phyloP scores from a whole-genome alignment of 2,888 invertebrate genomes.

The Drosophila quinaria region DNA sequence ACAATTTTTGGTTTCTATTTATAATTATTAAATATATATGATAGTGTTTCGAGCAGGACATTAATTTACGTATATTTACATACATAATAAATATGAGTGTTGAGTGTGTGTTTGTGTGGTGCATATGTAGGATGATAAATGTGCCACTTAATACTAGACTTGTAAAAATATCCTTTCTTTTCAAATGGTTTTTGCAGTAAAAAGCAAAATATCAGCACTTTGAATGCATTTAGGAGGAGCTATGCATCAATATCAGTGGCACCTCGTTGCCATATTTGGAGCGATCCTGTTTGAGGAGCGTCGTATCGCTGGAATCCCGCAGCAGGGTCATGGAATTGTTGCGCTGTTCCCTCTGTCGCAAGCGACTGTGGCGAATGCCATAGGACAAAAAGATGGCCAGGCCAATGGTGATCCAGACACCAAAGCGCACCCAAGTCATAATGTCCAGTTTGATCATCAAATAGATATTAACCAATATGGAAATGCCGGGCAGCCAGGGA shows the following conservation, averaged over 20 bases:
- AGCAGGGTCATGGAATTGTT: slow-evolving; percentile 57
- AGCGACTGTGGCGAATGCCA: slow-evolving; percentile 87
- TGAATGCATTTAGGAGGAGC: slow-evolving; percentile 25
- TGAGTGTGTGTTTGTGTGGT: not conserved
- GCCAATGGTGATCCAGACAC: slow-evolving; percentile 93
- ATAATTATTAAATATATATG: slow-evolving; percentile 26
- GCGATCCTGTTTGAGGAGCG: slow-evolving; percentile 51
- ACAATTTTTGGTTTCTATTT: slow-evolving; percentile 39
- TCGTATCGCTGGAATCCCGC: slow-evolving; percentile 60
- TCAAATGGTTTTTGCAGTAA: slow-evolving; percentile 6
- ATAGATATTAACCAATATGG: slow-evolving; percentile 93
- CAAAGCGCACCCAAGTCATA: slow-evolving; percentile 94
- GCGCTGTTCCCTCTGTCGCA: slow-evolving; percentile 66
- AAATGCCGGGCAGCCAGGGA: slow-evolving; percentile 92
- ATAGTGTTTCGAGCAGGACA: slow-evolving; percentile 13
- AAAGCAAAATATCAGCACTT: slow-evolving; percentile 20
- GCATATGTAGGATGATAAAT: slow-evolving; percentile 23
- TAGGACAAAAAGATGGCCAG: slow-evolving; percentile 88
- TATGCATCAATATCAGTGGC: slow-evolving; percentile 40
- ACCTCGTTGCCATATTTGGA: slow-evolving; percentile 38
- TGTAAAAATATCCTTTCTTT: slow-evolving; percentile 17
- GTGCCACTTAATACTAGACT: slow-evolving; percentile 23
- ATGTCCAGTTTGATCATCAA: slow-evolving; percentile 89
- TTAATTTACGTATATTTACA: slow-evolving; percentile 25
- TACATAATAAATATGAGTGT: slow-evolving; percentile 27